Evolutionary conservation across 2,797 vertebrate species (phyloP), one percentile per base, ranked within the genome.

Genomic region (Avahi laniger): DNA sequence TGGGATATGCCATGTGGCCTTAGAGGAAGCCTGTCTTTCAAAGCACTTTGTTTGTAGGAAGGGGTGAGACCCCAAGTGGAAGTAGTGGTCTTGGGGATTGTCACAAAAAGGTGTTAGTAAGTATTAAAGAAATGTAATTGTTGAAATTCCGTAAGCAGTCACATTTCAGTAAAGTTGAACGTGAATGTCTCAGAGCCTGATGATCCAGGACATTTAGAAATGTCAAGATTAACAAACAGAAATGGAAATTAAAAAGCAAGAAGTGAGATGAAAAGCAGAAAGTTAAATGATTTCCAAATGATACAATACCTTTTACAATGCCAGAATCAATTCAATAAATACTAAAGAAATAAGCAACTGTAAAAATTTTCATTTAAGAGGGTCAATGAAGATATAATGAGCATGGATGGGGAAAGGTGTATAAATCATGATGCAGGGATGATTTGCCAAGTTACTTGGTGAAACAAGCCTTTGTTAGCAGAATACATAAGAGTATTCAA

Each of bases 211-310:
- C 35, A 75, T 92, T 91, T 76, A 93, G 52, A 97, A 92, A 96
- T 67, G 85, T 87, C 92, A 91, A 72, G 63, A 86, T 89, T 88
- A 67, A 63, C n/a, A 92, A 92, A 59, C 75, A 63, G 86, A 94
- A 92, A 67, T 82, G 69, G 54, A 83, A 79, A 82, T 90, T 70
- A 84, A 89, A 95, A 96, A 89, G 57, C 61, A 87, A 88, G 38
- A 28, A 26, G 6, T 57, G 87, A 73, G 48, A 35, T 96, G 63
- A 92, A 94, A 97, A 97, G 79, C 61, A 73, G 65, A 80, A 95
- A 91, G 89, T 72, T 63, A 89, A 80, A 89, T 97, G 82, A 93
- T 93, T 78, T 96, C 87, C 89, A 73, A 87, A 87, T 89, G 35
- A 75, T 69, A 33, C 65, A 57, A n/a, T 30, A 69, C n/a, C 11